Evolutionary conservation across 2,797 vertebrate genomes (phyloP), one percentile per base, ranked within the genome.

Genomic region (Poecilia picta): DNA sequence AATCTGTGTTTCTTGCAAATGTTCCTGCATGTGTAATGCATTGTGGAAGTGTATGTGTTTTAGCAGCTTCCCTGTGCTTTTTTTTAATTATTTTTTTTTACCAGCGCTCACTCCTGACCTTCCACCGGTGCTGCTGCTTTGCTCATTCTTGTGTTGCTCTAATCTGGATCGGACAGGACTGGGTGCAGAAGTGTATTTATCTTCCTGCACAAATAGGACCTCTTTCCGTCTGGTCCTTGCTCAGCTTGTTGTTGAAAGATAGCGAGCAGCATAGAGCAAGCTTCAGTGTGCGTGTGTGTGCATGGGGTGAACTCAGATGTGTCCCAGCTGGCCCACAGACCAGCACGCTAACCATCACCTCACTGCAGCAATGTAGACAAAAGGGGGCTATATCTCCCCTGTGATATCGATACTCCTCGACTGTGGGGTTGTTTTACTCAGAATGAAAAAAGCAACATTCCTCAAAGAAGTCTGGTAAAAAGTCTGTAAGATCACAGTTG

Each of bases 231-330:
- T 95, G 94, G 89, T 94, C 92, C 86, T 88, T 87, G 92, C 94
- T 95, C 90, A 81, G 93, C 87, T 95, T 96, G 95, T 95, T 95
- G 94, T 96, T 96, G 95, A 95, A 95, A 95, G 95, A 96, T 96
- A 96, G 93, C 84, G 86, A 91, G 92, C 93, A 90, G 92, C 81
- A 76, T 89, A 90, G 85, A 93, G 86, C 81, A 75, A 88, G 89
- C 80, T 77, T 88, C 83, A 86, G 85, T 84, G 5, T 83, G 87
- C 78, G 79, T 25, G 51, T 71, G 76, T 78, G 83, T 81, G 81
- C 16, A 66, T 75, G 73, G 82, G 80, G 91, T 92, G 89, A 89
- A 89, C 90, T 89, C 83, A 93, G 93, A 95, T 95, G 94, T 90
- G 93, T 94, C 93, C 94, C 93, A 94, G 94, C 93, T 94, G 93